Evolutionary conservation across 2,888 invertebrate species (phyloP), one percentile per base, ranked within the genome.

Genomic region (Amitus sp.): DNA sequence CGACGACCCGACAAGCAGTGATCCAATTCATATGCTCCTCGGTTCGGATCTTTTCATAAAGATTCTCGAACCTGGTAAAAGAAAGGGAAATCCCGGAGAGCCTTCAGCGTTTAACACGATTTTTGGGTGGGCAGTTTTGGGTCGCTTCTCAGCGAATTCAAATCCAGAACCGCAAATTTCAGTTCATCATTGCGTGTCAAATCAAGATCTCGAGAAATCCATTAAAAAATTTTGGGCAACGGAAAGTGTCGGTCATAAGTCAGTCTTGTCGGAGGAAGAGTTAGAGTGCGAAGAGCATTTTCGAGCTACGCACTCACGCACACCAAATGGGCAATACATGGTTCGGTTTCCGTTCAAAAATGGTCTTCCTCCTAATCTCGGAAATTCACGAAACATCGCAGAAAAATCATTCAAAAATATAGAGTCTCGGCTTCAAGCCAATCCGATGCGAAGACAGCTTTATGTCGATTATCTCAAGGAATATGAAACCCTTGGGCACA

Each of bases 1-100:
- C 5, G 51, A 51, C 27, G 34, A 45, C 20, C 33, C 33, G 2
- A 4, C 18, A 2, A 13, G 28, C 12, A 4, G 6, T 6, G 12
- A 28, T n/a, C 51, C 51, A 10, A 51, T 51, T 33, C 51, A 51
- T 13, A 10, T 33, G 30, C 17, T 51, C 1, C 28, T 51, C 10
- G 51, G 51, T 4, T 42, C 43, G 7, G 43, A 51, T 13, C 19
- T 51, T 1, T 51, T 43, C 17, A 19, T 28, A 2, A 4, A 2
- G 4, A 5, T 39, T 4, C 12, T 39, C 5, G 3, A 17, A 4
- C 15, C 5, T 4, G 39, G 39, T 15, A 2, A 15, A n/a, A 6
- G 18, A 13, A 7, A 13, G 3, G 39, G 39, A 4, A 4, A 13
- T 2, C 2, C 2, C 2, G 2, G 9, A 2, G 17, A 39, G 3